A percentile compares a stretch with the other conserved stretches of the same genome.
These are phyloP conservation scores for Lepilemur septentrionalis DNA, from an alignment of 2,797 vertebrate genomes.

Conservation along the genomic window DNA sequence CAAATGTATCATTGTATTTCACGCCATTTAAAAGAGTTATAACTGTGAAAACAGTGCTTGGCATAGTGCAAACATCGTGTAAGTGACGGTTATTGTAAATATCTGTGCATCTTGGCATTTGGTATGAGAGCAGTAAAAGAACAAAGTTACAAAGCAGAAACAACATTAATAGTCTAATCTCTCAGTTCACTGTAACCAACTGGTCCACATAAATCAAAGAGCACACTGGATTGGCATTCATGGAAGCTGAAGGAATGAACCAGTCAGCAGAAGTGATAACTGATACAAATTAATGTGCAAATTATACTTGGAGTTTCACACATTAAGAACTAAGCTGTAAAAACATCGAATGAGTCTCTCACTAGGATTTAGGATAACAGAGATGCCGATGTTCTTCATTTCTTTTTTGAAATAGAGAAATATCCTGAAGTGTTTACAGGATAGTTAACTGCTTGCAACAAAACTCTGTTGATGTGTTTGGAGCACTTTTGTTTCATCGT, in stretches of 20 bases:
- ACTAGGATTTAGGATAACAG: neutral
- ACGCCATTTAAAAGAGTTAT: neutral
- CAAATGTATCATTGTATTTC: neutral
- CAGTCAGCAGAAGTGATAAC: neutral
- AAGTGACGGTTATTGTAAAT: neutral
- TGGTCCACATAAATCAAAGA: neutral
- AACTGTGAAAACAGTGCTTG: neutral
- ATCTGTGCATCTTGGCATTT: neutral
- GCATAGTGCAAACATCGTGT: neutral
- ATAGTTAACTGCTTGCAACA: neutral
- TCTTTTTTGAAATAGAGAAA: neutral
- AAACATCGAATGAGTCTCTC: neutral
- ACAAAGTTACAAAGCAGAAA: neutral
- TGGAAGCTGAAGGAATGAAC: neutral
- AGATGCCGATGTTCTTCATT: neutral
- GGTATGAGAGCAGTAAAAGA: neutral
- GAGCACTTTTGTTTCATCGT: neutral
- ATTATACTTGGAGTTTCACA: neutral
- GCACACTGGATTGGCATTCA: neutral
- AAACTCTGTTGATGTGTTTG: neutral
- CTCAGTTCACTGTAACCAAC: neutral
- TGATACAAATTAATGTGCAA: neutral
- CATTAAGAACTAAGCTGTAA: neutral
- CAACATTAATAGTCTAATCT: neutral
- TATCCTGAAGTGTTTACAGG: neutral